Conservation (phyloP, 2,113 vertebrate genomes). For the Cavia aperea region DNA sequence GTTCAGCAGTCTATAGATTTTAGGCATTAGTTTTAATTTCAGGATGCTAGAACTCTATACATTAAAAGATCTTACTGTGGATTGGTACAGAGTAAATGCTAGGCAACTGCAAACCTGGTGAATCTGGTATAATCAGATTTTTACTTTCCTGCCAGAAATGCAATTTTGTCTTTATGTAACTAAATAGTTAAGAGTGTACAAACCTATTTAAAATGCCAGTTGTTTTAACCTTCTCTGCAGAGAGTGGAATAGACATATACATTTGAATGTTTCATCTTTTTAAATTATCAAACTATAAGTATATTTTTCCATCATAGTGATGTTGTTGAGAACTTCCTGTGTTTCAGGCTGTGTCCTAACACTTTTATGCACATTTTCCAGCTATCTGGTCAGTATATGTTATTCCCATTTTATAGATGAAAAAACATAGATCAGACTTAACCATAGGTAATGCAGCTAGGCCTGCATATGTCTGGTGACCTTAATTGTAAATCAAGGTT, state of each 20-base stretch:
- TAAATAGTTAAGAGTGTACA: background rate
- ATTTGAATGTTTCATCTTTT: background rate
- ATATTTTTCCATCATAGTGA: background rate
- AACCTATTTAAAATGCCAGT: background rate
- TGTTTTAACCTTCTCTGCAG: background rate
- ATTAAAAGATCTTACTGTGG: background rate
- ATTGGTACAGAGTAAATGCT: background rate
- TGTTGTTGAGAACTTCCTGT: background rate
- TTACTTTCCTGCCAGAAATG: background rate
- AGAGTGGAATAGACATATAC: background rate
- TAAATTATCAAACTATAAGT: background rate
- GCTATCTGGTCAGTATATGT: background rate
- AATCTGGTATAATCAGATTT: background rate
- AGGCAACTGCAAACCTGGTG: background rate
- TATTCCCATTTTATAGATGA: background rate
- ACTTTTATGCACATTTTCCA: background rate
- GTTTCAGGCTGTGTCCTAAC: background rate
- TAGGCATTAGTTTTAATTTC: constrained; percentile 33
- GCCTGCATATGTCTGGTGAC: background rate
- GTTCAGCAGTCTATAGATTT: background rate
- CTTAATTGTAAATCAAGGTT: constrained; percentile 14
- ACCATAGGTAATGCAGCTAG: background rate
- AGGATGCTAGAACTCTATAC: background rate
- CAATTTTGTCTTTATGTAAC: background rate
- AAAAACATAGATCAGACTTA: background rate